A percentile compares a stretch with the other conserved stretches of the same genome.
phyloP scores from a whole-genome alignment of 2,113 vertebrate species.

The Girardinichthys multiradiatus region DNA sequence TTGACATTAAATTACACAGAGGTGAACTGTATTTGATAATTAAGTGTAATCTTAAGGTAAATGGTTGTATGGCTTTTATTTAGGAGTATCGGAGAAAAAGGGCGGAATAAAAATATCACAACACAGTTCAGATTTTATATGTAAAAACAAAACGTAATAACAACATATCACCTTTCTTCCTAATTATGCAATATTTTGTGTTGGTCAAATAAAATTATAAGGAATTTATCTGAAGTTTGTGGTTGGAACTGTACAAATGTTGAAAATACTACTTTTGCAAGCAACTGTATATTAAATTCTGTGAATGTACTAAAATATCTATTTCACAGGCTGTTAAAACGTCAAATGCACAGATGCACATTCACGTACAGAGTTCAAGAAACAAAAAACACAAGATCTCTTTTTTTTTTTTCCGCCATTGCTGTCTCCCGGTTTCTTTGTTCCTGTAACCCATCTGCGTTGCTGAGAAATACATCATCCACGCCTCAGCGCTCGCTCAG shows the following conservation, averaged over 20 bases:
- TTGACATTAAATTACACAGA: too few relatives aligned
- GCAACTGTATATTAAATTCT: slow-evolving; percentile 13
- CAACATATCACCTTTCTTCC: background rate
- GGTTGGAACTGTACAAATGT: background rate
- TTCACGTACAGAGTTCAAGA: background rate
- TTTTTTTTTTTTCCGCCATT: background rate
- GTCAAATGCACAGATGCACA: slow-evolving; percentile 1
- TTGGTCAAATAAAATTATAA: background rate
- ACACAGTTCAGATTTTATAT: background rate
- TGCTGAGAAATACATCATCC: slow-evolving; percentile 50
- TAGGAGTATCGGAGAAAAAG: background rate
- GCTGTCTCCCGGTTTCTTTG: slow-evolving; percentile 8
- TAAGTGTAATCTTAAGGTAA: background rate
- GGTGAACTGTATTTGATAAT: too few relatives aligned
- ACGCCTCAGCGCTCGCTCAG: slow-evolving; percentile 47
- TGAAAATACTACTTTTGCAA: background rate
- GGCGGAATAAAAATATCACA: background rate
- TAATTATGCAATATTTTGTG: background rate
- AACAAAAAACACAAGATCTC: slow-evolving; percentile 13
- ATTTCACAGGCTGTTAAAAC: slow-evolving; percentile 2
- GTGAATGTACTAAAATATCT: slow-evolving; percentile 10
- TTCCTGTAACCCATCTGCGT: slow-evolving; percentile 50
- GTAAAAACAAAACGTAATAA: background rate
- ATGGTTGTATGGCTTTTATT: background rate
- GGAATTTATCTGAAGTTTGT: background rate